Percentiles rank a stretch among this genome's conserved stretches.
Conservation (phyloP, 1,140 invertebrate species). For the Scaptodrosophila lebanonensis region DNA sequence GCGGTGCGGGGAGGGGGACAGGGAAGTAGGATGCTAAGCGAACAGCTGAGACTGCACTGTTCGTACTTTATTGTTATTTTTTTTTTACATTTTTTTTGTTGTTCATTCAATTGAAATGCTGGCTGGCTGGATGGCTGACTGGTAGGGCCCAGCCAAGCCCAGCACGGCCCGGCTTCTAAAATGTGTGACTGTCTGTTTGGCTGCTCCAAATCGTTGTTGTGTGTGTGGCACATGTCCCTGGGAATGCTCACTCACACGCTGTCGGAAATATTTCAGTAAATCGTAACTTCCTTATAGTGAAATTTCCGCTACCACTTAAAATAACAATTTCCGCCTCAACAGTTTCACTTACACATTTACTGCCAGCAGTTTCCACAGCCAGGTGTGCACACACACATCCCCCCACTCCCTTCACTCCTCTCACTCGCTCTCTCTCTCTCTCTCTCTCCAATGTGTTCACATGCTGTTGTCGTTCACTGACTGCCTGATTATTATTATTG, state of each 20-base stretch:
- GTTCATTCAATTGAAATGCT: too few species aligned
- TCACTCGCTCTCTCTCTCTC: not conserved
- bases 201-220: too few species aligned
- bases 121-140: too few species aligned
- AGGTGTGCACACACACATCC: slow-evolving; percentile 23
- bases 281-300: slow-evolving; percentile 63
- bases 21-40: slow-evolving; percentile 3
- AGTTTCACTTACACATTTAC: slow-evolving; percentile 33
- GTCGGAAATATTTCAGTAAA: slow-evolving; percentile 71
- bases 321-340: slow-evolving; percentile 65
- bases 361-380: slow-evolving; percentile 2
- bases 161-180: too few species aligned
- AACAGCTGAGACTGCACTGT: too few species aligned
- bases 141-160: too few species aligned
- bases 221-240: slow-evolving; percentile 17
- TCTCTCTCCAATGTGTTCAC: slow-evolving; percentile 21
- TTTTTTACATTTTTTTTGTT: too few species aligned
- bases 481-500: slow-evolving; percentile 27
- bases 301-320: slow-evolving; percentile 71
- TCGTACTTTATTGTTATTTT: slow-evolving; percentile 10
- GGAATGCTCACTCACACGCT: too few species aligned
- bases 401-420: slow-evolving; percentile 1
- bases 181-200: too few species aligned
- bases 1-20: not conserved
- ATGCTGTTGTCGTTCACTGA: too few species aligned